Conservation (phyloP, 2,113 vertebrate genomes). For the Uria aalge region DNA sequence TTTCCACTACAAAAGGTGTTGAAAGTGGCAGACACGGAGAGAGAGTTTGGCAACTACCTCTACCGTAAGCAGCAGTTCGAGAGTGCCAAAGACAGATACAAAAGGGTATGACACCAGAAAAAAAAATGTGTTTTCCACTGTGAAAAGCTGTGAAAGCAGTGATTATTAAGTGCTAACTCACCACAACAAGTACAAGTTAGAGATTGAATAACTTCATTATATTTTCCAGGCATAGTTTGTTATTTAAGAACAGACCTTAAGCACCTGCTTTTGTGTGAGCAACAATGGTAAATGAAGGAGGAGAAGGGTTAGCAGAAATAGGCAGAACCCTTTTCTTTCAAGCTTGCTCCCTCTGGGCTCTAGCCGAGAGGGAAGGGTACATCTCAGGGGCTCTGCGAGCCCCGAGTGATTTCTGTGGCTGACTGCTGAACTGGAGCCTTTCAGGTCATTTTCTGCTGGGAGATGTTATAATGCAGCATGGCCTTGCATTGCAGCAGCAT, state of each 20-base stretch:
- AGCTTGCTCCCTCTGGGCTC: background rate
- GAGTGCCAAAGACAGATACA: constrained; percentile 85
- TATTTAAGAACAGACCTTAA: background rate
- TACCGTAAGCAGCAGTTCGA: constrained; percentile 77
- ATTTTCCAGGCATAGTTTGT: background rate
- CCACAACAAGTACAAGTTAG: background rate
- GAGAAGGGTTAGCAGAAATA: background rate
- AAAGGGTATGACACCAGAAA: constrained; percentile 74
- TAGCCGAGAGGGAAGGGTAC: accelerated
- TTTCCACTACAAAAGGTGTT: constrained; percentile 80
- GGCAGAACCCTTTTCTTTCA: background rate
- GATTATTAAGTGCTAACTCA: background rate
- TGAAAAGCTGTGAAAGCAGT: background rate
- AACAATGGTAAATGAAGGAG: background rate
- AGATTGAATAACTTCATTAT: background rate
- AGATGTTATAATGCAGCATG: accelerated
- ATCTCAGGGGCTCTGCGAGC: background rate
- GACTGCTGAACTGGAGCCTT: background rate
- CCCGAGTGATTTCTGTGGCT: background rate
- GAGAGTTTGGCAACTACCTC: constrained; percentile 88
- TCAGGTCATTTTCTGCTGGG: background rate
- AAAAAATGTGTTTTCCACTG: background rate
- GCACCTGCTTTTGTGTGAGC: background rate
- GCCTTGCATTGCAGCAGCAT: no score
- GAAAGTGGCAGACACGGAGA: constrained; percentile 78